Percentiles rank a stretch among this genome's conserved stretches.
Conservation (phyloP, 2,113 vertebrate species). For the Zootoca vivipara region DNA sequence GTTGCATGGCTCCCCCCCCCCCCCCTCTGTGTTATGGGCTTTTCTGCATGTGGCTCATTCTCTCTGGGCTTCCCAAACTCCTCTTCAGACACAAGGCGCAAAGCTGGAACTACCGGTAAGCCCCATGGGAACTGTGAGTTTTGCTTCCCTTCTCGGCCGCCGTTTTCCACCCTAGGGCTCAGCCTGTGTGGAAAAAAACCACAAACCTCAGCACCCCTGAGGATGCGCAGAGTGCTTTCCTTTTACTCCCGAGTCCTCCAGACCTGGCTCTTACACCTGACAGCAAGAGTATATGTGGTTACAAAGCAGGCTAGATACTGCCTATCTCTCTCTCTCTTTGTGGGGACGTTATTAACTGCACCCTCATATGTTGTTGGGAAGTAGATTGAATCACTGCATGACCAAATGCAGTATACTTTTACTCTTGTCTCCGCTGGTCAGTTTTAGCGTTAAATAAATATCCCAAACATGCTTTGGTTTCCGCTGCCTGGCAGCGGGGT, state of each 20-base stretch:
- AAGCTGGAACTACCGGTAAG: background rate
- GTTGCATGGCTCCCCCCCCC: too few relatives aligned
- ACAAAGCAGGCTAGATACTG: background rate
- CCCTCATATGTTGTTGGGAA: background rate
- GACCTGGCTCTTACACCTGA: background rate
- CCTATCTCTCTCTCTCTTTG: background rate
- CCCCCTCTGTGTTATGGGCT: too few relatives aligned
- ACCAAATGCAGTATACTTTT: background rate
- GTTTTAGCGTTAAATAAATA: background rate
- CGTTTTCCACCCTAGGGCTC: too few relatives aligned
- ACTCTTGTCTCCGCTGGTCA: too few relatives aligned
- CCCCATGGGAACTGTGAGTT: background rate
- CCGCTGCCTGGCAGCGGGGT: background rate
- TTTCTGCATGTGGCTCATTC: too few relatives aligned
- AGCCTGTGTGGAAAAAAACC: background rate
- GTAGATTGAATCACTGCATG: background rate
- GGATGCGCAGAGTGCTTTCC: background rate
- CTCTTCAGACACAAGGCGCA: background rate
- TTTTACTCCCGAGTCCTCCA: accelerated
- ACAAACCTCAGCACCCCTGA: background rate
- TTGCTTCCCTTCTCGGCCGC: background rate
- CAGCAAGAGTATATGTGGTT: background rate
- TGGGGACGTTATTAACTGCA: background rate
- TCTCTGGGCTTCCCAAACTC: background rate
- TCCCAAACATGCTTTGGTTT: background rate